These are phyloP conservation scores for Drosophila subquinaria DNA, from an alignment of 2,888 invertebrate genomes.

Conservation along the genomic window DNA sequence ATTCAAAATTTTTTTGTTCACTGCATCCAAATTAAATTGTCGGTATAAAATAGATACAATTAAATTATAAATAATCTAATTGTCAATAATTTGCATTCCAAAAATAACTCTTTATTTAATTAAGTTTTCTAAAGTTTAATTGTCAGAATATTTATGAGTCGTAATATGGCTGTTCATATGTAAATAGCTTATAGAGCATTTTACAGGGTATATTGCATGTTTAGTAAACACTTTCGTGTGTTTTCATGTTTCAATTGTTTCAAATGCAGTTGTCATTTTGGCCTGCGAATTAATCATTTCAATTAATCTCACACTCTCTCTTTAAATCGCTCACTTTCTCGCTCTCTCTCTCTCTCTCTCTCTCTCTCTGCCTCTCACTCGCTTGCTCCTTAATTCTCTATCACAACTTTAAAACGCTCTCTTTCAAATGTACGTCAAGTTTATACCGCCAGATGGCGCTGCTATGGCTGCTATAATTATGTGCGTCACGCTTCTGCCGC, in stretches of 20 bases:
- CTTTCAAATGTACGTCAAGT: background rate
- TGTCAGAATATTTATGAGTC: background rate
- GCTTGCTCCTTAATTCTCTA: background rate
- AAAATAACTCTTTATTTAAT: too few species aligned
- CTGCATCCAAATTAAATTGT: too few species aligned
- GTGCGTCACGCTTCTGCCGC: background rate
- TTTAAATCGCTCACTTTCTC: background rate
- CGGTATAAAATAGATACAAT: too few species aligned
- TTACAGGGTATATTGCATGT: background rate
- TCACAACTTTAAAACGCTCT: background rate
- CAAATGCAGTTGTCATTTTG: background rate
- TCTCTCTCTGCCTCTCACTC: background rate
- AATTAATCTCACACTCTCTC: background rate
- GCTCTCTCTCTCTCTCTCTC: background rate
- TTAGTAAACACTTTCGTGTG: too few species aligned
- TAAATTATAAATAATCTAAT: too few species aligned
- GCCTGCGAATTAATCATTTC: background rate
- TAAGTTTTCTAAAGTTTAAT: too few species aligned
- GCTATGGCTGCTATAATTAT: slow-evolving; percentile 35
- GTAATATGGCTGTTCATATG: background rate
- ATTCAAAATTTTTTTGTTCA: too few species aligned
- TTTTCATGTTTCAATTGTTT: background rate
- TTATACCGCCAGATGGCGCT: slow-evolving; percentile 32
- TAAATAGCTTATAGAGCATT: background rate
- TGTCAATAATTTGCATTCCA: too few species aligned